Evolutionary conservation across 1,140 invertebrate species (phyloP).

Genomic region (Piezodorus guildinii): DNA sequence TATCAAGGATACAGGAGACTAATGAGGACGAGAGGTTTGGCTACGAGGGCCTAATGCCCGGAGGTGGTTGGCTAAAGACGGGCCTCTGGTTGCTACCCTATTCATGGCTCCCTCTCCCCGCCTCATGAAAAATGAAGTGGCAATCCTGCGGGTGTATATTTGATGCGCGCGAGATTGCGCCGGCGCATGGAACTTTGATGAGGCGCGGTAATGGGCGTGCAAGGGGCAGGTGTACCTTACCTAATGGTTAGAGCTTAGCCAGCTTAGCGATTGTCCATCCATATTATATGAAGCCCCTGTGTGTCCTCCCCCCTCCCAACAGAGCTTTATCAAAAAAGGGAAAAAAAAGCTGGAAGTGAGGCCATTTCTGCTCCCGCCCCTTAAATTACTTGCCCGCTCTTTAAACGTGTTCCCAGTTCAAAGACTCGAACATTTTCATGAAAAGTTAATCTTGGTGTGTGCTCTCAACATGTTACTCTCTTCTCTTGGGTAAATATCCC

Average conservation of each 20-base stretch:
- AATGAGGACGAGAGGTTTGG: too few relatives aligned
- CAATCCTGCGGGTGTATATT: too few relatives aligned
- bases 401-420: slow-evolving; percentile 5
- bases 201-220: not conserved
- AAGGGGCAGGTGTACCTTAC: not conserved
- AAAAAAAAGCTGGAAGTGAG: not conserved
- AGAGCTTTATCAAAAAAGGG: not conserved
- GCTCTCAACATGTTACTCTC: not conserved
- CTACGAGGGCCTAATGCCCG: too few relatives aligned
- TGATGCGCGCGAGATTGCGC: too few relatives aligned
- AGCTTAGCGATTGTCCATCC: too few relatives aligned
- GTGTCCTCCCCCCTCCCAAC: not conserved
- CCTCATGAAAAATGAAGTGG: too few relatives aligned
- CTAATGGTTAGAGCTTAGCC: too few relatives aligned
- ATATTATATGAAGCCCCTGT: not conserved
- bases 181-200: not conserved
- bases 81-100: too few relatives aligned
- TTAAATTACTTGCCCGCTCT: not conserved
- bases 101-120: too few relatives aligned
- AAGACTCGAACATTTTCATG: not conserved
- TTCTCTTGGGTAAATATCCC: not conserved
- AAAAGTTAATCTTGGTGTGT: not conserved
- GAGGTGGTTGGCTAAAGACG: too few relatives aligned
- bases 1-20: too few relatives aligned
- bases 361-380: not conserved